Conservation (phyloP, 2,113 vertebrate genomes). For the Arvicanthis niloticus region DNA sequence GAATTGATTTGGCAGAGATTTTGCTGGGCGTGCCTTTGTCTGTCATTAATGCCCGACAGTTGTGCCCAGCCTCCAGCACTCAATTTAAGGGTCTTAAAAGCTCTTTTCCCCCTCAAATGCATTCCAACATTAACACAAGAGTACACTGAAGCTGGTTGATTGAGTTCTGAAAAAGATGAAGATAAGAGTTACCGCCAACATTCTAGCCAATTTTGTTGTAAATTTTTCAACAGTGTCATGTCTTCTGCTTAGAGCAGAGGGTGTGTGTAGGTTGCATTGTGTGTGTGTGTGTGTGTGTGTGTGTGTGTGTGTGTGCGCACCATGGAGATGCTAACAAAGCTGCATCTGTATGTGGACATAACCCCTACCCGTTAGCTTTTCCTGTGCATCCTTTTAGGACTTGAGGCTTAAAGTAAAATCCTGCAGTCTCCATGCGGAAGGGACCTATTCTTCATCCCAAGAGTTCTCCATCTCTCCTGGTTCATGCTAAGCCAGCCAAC, state of each 20-base stretch:
- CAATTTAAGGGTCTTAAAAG: background rate
- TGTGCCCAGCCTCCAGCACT: background rate
- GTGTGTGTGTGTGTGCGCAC: too few species aligned
- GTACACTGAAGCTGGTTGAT: background rate
- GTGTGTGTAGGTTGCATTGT: background rate
- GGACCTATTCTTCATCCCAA: background rate
- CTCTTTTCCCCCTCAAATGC: accelerated
- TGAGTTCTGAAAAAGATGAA: background rate
- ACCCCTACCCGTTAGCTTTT: background rate
- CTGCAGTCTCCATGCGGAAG: background rate
- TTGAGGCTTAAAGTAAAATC: background rate
- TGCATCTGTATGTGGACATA: background rate
- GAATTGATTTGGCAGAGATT: background rate
- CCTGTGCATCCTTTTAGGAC: background rate
- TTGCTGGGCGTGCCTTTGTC: background rate
- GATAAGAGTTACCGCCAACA: background rate
- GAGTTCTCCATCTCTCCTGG: background rate
- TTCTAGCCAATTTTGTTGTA: background rate
- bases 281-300: background rate
- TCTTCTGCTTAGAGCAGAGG: background rate
- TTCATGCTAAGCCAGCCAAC: background rate
- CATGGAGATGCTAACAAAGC: background rate
- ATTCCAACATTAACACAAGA: background rate
- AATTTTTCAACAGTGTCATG: background rate
- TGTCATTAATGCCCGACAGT: background rate